phyloP scores from a whole-genome alignment of 2,113 vertebrate genomes.

The Gymnorhina tibicen region DNA sequence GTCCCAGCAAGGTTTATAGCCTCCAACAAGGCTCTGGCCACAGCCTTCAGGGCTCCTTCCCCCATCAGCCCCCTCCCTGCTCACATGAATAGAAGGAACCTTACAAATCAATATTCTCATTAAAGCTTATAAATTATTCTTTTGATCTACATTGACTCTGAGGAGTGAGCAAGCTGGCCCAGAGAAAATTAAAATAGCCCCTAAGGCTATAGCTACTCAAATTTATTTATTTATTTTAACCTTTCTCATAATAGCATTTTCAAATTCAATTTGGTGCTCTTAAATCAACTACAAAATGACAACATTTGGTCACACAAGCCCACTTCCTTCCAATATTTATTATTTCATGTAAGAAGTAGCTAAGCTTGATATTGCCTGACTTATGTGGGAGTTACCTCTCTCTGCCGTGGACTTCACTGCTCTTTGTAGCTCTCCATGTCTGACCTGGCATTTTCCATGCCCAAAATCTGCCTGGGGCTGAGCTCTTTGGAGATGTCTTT shows the following conservation, averaged over 20 bases:
- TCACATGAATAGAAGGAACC: background rate
- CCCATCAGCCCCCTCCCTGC: rapidly evolving
- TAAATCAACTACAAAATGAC: background rate
- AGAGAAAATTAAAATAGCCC: background rate
- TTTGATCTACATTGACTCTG: background rate
- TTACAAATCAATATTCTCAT: background rate
- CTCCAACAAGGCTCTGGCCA: background rate
- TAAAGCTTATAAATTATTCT: conserved; percentile 31
- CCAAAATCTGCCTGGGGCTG: background rate
- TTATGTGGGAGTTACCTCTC: background rate
- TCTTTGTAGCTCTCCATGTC: background rate
- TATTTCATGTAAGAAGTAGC: background rate
- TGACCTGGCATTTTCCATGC: background rate
- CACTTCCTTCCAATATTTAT: background rate
- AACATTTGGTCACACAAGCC: background rate
- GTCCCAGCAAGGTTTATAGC: background rate
- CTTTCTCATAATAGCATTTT: background rate
- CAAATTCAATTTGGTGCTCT: background rate
- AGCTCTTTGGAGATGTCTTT: background rate
- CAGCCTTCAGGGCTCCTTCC: background rate
- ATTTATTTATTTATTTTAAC: background rate
- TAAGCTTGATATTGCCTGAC: background rate
- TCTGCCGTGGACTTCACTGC: background rate
- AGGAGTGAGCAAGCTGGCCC: background rate
- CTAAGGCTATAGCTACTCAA: background rate